Evolutionary conservation across 2,888 invertebrate species (phyloP).

Genomic region (Lissonota sp.): DNA sequence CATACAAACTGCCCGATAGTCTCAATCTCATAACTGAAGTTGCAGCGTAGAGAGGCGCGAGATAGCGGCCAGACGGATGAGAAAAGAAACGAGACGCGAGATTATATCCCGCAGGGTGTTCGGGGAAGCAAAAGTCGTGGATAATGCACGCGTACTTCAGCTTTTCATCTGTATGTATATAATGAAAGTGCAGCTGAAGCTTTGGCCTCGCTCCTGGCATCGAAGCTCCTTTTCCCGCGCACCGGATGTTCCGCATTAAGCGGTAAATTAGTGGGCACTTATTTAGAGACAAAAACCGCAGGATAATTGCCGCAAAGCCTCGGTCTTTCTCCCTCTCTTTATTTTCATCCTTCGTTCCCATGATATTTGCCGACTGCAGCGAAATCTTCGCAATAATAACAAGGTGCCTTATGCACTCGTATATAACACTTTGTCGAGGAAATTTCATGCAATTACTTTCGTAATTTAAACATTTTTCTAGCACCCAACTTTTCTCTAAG

Average conservation of each 20-base stretch:
- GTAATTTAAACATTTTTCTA: background rate
- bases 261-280: conserved; percentile 77
- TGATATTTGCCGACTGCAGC: background rate
- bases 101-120: conserved; percentile 53
- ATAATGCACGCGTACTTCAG: conserved; percentile 52
- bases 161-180: background rate
- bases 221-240: conserved; percentile 49
- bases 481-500: background rate
- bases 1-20: conserved; percentile 31
- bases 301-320: conserved; percentile 70
- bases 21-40: background rate
- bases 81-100: conserved; percentile 28
- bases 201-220: conserved; percentile 29
- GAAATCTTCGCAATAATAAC: conserved; percentile 61
- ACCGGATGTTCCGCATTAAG: conserved; percentile 78
- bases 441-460: background rate
- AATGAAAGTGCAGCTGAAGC: conserved; percentile 24
- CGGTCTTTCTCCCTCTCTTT: conserved; percentile 26
- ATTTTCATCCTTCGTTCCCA: conserved; percentile 17
- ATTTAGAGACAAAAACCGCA: conserved; percentile 76
- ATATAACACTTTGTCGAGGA: background rate
- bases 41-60: background rate
- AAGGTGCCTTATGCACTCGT: conserved; percentile 49
- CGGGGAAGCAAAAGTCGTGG: conserved; percentile 58
- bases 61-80: background rate